Evolutionary conservation across 1,140 invertebrate genomes (phyloP), one percentile per base, ranked within the genome.

Genomic region (Colletes gigas): DNA sequence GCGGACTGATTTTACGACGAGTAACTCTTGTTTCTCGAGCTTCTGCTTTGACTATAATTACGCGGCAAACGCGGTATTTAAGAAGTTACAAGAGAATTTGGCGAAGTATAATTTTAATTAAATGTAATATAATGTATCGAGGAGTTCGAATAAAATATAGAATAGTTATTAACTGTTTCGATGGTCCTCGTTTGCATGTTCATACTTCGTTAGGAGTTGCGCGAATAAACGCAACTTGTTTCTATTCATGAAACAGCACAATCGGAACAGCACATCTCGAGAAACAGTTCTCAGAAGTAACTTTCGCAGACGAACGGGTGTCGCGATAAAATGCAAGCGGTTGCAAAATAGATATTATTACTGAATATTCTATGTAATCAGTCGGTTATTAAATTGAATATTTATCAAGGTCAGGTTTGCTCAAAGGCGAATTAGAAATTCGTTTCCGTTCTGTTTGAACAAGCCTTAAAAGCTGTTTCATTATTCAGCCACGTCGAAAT

Each of bases 401-500:
- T 15, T 14, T 44, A 10, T 1, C n/a, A 8, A 10, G 6, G n/a
- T 39, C 59, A 15, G 5, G 41, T 57, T 44, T 17, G 9, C 15
- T 59, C 55, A 62, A 50, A 60, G 57, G 0, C 44, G 30, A 54
- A 6, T 47, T 2, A n/a, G 17, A 41, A 19, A 14, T 54, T 54
- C n/a, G 15, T 10, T 6, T 0, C 30, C 2, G 47, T 41, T 52
- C 19, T 74, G 17, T 66, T 67, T 52, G 59, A 15, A 39, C 70
- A 10, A 80, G 15, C 55, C 21, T 78, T 59, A 72, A 71, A 83
- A 78, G 78, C 59, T n/a, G 71, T 83, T 90, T 83, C 80, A 89
- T 89, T 90, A 90, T 89, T 89, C 88, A 90, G 68, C 83, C 78
- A 84, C 78, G 83, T 17, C 17, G 30, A 74, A 74, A 76, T 71